Evolutionary conservation across 2,888 invertebrate species (phyloP).

Genomic region (Heliconius hortense): DNA sequence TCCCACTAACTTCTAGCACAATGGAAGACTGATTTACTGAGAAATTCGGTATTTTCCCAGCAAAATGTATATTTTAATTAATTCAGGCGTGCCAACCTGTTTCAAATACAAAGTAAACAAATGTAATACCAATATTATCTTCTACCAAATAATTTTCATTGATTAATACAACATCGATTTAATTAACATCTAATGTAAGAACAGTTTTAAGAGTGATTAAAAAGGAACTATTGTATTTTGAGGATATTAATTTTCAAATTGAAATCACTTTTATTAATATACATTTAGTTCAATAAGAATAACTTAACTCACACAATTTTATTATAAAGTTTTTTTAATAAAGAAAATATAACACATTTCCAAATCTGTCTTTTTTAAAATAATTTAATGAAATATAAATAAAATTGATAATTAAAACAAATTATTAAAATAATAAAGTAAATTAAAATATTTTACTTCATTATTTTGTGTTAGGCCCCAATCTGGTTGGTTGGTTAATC

Average conservation of each 20-base stretch:
- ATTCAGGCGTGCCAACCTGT: conserved; percentile 13
- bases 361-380: too few species aligned
- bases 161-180: conserved; percentile 14
- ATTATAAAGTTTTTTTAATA: too few species aligned
- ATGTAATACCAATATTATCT: conserved; percentile 31
- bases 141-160: conserved; percentile 20
- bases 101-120: conserved; percentile 31
- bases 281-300: neutral
- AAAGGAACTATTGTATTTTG: conserved; percentile 9
- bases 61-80: conserved; percentile 26
- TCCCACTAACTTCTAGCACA: neutral
- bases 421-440: too few species aligned
- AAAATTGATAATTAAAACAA: too few species aligned
- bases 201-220: conserved; percentile 4
- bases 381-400: too few species aligned
- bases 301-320: neutral
- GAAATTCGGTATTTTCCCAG: neutral
- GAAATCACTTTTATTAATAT: neutral
- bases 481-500: too few species aligned
- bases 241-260: neutral
- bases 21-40: neutral
- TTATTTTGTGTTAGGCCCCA: too few species aligned
- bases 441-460: too few species aligned
- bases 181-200: conserved; percentile 17
- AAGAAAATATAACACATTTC: too few species aligned